phyloP scores from a whole-genome alignment of 2,888 invertebrate genomes.

The Mythimna pallens region DNA sequence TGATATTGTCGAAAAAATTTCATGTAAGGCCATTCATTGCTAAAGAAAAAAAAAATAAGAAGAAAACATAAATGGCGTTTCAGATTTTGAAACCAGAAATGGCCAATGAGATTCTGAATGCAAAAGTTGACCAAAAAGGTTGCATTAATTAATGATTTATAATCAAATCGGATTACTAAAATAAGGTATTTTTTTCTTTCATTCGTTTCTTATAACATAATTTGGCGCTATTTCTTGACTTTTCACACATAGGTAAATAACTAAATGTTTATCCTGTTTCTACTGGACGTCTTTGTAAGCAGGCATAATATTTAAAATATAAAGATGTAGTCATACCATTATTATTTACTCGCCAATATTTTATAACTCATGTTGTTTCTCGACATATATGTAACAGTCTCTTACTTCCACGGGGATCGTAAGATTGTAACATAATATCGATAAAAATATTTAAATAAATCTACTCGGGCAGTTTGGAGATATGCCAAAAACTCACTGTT shows the following conservation, averaged over 20 bases:
- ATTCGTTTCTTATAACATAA: too few species aligned
- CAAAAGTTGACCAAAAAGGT: not conserved
- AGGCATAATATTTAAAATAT: too few species aligned
- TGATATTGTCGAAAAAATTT: not conserved
- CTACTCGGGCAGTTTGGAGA: conserved; percentile 41
- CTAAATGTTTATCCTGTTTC: too few species aligned
- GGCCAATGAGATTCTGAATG: not conserved
- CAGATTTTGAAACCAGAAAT: not conserved
- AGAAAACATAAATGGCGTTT: conserved; percentile 7
- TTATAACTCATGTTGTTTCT: not conserved
- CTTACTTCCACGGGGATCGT: conserved; percentile 24
- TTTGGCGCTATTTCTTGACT: too few species aligned
- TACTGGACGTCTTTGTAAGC: too few species aligned
- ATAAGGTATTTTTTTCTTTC: too few species aligned
- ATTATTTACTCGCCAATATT: conserved; percentile 2
- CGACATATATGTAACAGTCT: conserved; percentile 5
- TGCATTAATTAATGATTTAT: too few species aligned
- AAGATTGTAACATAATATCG: conserved; percentile 47
- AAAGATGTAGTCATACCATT: too few species aligned
- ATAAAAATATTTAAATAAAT: conserved; percentile 60
- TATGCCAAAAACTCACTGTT: conserved; percentile 50
- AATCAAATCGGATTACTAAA: too few species aligned
- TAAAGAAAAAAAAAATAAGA: not conserved
- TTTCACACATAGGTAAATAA: too few species aligned
- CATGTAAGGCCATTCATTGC: not conserved